Evolutionary conservation across 2,113 vertebrate genomes (phyloP), one percentile per base, ranked within the genome.

Genomic region (Elanus axillaris): DNA sequence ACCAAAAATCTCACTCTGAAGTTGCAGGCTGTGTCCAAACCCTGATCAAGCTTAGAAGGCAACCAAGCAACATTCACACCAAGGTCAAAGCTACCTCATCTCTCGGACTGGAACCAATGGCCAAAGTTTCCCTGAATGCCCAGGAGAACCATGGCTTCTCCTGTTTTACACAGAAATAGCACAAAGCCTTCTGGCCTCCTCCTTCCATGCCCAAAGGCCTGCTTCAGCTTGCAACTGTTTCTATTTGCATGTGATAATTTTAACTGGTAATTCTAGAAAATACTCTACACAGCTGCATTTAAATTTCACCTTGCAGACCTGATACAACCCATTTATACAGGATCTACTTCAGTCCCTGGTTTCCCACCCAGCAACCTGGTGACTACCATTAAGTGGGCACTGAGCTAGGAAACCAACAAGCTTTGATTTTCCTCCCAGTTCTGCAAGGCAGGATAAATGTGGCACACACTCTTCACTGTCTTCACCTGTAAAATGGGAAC

Each of bases 161-260:
- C 34, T 21, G 4, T 11, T 91, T 32, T 12, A 60, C 74, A 38
- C 26, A 42, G 58, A 67, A 68, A n/a, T 0, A 82, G 45, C 32
- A 22, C 42, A 55, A 87, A 42, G 69, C 32, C 69, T 89, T 87
- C 94, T 25, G 63, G 77, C 81, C 81, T 63, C 14, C 0, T 66
- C 91, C 87, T 42, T 85, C 67, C 38, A 4, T 95, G 89, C 80
- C 89, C 58, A 94, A 64, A 91, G 73, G 83, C 77, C 0, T 73
- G 86, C 83, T 95, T 42, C 86, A 58, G 84, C 89, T 94, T 96
- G 96, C 73, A 76, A 27, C 3, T 90, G 45, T 36, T 95, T 42
- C 93, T 40, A 69, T 96, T 94, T 96, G 84, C 84, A 94, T 96
- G 87, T 21, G 45, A 93, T 93, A 62, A 91, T 95, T 94, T 95